Evolutionary conservation across 2,888 invertebrate species (phyloP).

Genomic region (Dynastes grantii): DNA sequence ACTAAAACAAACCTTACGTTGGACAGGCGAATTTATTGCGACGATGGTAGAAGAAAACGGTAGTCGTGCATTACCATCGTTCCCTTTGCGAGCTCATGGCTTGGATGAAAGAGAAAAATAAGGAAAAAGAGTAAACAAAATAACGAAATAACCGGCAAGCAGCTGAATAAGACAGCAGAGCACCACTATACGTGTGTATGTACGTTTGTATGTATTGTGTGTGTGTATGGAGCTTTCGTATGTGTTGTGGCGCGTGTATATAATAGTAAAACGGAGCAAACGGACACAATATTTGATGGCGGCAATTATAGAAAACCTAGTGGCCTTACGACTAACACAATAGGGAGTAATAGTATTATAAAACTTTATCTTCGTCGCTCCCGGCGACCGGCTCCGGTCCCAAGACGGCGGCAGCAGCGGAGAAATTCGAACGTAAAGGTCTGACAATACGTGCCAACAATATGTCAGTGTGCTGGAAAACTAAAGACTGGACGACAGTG

Average conservation of each 20-base stretch:
- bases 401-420: conserved; percentile 45
- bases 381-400: conserved; percentile 38
- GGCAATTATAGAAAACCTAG: conserved; percentile 61
- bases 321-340: conserved; percentile 58
- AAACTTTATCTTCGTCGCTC: conserved; percentile 56
- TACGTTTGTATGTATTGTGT: neutral
- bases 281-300: conserved; percentile 60
- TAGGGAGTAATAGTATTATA: conserved; percentile 60
- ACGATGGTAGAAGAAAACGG: conserved; percentile 25
- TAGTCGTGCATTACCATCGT: neutral
- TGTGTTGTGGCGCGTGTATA: neutral
- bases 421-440: conserved; percentile 53
- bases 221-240: neutral
- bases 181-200: neutral
- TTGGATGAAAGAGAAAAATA: conserved; percentile 39
- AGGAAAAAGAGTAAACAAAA: conserved; percentile 50
- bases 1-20: conserved; percentile 51
- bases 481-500: conserved; percentile 61
- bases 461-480: conserved; percentile 60
- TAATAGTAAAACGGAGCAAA: conserved; percentile 54
- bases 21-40: conserved; percentile 51
- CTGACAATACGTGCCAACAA: conserved; percentile 61
- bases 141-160: conserved; percentile 42
- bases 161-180: neutral
- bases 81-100: conserved; percentile 5